phyloP scores from a whole-genome alignment of 2,113 vertebrate species.

The Mus spicilegus region DNA sequence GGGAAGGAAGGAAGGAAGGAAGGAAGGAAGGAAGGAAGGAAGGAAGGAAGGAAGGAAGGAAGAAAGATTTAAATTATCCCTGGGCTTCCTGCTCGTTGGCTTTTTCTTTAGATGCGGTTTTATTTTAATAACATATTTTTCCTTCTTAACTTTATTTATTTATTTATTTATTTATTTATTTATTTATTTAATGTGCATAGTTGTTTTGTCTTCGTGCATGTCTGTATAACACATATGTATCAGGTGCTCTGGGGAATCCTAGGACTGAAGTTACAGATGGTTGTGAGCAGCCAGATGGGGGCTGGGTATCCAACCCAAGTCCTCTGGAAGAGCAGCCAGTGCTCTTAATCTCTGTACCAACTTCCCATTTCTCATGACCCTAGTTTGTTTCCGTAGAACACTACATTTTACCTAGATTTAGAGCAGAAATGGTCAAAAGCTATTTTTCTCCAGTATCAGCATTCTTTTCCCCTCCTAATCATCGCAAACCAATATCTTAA shows the following conservation, averaged over 20 bases:
- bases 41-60: neutral
- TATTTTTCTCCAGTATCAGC: neutral
- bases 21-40: neutral
- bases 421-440: neutral
- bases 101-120: neutral
- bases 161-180: neutral
- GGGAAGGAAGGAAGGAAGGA: too few relatives aligned
- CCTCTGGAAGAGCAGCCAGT: neutral
- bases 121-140: neutral
- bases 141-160: neutral
- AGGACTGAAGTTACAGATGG: neutral
- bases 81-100: neutral
- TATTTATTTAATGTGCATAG: neutral
- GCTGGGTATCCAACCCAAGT: neutral
- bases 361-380: neutral
- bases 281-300: neutral
- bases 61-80: conserved; percentile 20
- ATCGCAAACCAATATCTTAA: conserved; percentile 60
- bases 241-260: neutral
- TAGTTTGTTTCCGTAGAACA: conserved; percentile 8
- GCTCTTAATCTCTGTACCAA: neutral
- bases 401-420: conserved; percentile 47
- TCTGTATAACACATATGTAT: neutral
- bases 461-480: neutral
- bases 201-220: neutral